phyloP scores from a whole-genome alignment of 2,888 invertebrate species.

The Orthonychiurus folsomi region DNA sequence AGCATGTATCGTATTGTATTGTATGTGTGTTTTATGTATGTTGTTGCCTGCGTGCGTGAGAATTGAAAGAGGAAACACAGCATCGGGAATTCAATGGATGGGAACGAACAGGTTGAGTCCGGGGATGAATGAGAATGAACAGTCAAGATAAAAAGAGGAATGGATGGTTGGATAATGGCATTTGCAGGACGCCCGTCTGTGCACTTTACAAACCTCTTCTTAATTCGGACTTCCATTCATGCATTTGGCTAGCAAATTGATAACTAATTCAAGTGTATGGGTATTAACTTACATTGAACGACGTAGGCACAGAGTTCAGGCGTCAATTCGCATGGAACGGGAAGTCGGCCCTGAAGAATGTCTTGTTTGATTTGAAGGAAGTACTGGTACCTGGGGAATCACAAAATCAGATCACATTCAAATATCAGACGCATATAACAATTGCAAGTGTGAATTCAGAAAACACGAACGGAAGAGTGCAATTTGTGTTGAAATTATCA shows the following conservation, averaged over 20 bases:
- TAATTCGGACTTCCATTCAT: background rate
- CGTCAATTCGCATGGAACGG: slow-evolving; percentile 80
- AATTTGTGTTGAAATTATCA: too few relatives aligned
- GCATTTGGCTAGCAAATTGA: background rate
- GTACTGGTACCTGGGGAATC: slow-evolving; percentile 91
- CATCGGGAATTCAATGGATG: background rate
- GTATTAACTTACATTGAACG: slow-evolving; percentile 82
- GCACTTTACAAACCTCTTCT: background rate
- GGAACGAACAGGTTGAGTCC: background rate
- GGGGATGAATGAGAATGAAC: background rate
- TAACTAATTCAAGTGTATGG: background rate
- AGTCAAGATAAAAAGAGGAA: background rate
- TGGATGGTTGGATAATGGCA: background rate
- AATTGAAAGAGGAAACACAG: background rate
- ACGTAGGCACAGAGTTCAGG: slow-evolving; percentile 86
- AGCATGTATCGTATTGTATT: too few relatives aligned
- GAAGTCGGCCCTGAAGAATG: slow-evolving; percentile 83
- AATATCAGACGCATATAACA: too few relatives aligned
- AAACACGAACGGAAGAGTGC: too few relatives aligned
- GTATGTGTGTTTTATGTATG: too few relatives aligned
- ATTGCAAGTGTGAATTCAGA: too few relatives aligned
- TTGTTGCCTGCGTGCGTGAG: too few relatives aligned
- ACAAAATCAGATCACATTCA: too few relatives aligned
- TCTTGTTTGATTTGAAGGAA: slow-evolving; percentile 95
- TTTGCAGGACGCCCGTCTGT: background rate